A percentile compares a stretch with the other conserved stretches of the same genome.
Evolutionary conservation across 2,888 invertebrate genomes (phyloP).

Genomic region (Pollenia labialis): DNA sequence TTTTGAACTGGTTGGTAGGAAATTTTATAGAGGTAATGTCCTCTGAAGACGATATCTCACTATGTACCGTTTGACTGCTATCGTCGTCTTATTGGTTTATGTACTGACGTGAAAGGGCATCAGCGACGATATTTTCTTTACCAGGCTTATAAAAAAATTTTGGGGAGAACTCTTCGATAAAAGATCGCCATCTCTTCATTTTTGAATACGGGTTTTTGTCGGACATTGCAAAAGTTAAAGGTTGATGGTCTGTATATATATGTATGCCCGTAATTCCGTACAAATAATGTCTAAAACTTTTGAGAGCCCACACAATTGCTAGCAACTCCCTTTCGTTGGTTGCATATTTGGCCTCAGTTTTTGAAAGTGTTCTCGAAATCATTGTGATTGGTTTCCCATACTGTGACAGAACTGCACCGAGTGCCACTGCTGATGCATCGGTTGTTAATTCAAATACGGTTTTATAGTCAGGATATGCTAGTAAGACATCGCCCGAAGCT

Average conservation of each 20-base stretch:
- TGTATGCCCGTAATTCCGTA: background rate
- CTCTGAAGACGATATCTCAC: background rate
- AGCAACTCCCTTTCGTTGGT: too few species aligned
- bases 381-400: background rate
- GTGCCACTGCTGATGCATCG: too few species aligned
- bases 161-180: conserved; percentile 20
- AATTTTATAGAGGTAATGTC: conserved; percentile 20
- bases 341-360: too few species aligned
- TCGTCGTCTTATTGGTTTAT: conserved; percentile 19
- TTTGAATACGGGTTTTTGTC: conserved; percentile 33
- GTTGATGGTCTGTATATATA: conserved; percentile 34
- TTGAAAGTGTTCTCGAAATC: too few species aligned
- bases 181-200: conserved; percentile 34
- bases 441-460: conserved; percentile 1
- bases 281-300: background rate
- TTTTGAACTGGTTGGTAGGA: conserved; percentile 38
- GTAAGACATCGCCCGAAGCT: conserved; percentile 4
- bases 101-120: conserved; percentile 32
- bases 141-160: conserved; percentile 37
- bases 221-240: conserved; percentile 28
- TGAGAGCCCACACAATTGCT: background rate
- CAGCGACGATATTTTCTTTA: background rate
- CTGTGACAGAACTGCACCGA: conserved; percentile 17
- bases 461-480: background rate
- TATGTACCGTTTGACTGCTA: background rate